phyloP scores from a whole-genome alignment of 2,888 invertebrate genomes.

The Oasisia sp. region DNA sequence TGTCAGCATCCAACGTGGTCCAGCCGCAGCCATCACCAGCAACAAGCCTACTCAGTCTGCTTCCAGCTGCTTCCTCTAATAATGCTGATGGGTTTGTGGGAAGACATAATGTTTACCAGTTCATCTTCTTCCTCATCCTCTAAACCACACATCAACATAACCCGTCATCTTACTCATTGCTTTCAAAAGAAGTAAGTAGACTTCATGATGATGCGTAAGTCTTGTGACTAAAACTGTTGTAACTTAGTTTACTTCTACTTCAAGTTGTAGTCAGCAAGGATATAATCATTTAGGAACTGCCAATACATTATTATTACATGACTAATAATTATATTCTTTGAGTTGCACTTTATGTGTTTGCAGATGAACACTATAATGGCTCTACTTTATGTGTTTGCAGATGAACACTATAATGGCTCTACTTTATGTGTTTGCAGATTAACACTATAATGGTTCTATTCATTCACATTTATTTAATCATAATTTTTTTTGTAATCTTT shows the following conservation, averaged over 20 bases:
- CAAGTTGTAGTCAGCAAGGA: neutral
- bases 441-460: no score
- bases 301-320: neutral
- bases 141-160: neutral
- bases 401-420: no score
- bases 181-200: neutral
- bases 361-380: no score
- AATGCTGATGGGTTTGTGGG: neutral
- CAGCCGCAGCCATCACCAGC: neutral
- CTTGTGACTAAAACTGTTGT: neutral
- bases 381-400: no score
- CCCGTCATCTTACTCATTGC: slow-evolving; percentile 1
- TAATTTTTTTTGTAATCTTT: no score
- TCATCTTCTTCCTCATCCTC: neutral
- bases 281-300: neutral
- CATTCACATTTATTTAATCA: no score
- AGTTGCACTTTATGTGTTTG: no score
- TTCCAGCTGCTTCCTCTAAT: neutral
- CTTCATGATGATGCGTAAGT: neutral
- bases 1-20: neutral
- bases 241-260: neutral
- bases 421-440: no score
- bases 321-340: neutral
- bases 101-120: neutral
- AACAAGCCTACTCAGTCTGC: neutral